These are phyloP conservation scores for Odobenus rosmarus DNA, from an alignment of 2,113 vertebrate genomes.

Conservation along the genomic window DNA sequence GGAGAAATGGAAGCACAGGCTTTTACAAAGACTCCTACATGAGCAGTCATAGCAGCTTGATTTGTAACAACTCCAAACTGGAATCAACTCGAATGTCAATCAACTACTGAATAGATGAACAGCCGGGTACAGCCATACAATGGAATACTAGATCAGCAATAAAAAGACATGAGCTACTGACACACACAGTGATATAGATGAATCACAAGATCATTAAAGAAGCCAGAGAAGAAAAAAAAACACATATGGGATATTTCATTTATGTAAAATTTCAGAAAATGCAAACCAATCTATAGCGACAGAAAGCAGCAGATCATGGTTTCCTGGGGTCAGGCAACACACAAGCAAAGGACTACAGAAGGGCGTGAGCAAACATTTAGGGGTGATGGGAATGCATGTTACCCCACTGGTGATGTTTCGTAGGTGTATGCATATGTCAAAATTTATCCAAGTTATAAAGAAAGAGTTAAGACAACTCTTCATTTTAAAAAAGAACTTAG, in stretches of 20 bases:
- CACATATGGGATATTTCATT: background rate
- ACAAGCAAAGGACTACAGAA: too few relatives aligned
- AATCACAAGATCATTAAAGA: background rate
- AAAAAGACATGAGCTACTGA: background rate
- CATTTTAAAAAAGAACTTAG: background rate
- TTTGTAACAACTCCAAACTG: background rate
- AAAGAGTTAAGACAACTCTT: background rate
- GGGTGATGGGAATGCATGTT: background rate
- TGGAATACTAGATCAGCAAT: background rate
- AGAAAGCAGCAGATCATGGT: background rate
- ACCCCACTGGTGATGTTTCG: background rate
- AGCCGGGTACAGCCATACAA: too few relatives aligned
- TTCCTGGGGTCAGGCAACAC: background rate
- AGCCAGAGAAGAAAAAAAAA: background rate
- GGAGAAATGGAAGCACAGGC: background rate
- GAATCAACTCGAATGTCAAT: background rate
- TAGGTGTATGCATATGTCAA: too few relatives aligned
- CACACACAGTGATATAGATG: too few relatives aligned
- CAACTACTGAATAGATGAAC: background rate
- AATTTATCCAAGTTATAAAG: background rate
- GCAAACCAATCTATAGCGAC: background rate
- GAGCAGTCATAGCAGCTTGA: background rate
- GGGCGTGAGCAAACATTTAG: background rate
- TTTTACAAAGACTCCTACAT: background rate
- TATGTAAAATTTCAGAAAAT: background rate